Base-by-base conservation (phyloP, 1,140 invertebrate species). In the Achroia grisella region DNA sequence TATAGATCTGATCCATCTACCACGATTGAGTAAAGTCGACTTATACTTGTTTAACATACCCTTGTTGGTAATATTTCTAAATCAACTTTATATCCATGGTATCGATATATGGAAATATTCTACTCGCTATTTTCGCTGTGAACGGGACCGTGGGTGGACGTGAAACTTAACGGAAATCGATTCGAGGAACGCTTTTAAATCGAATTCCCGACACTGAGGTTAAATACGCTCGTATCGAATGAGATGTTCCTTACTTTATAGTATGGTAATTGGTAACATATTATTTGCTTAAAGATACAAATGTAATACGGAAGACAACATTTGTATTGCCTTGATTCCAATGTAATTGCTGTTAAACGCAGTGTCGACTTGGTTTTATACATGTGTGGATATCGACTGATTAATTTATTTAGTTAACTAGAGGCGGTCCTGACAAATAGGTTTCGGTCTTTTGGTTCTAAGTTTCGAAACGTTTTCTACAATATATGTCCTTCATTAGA, bases 141-240 rank as follows among this genome's bases (percentile, higher is more conserved):
- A 66, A 61, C 53, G 45, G 52, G 46, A 50, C 52, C 46, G 65
- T 80, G 65, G 72, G 74, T 76, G 63, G 66, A 75, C 52, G 59
- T 53, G 48, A 64, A 61, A 62, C 61, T 68, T 75, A 59, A 66
- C 61, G 65, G 56, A 71, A 67, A 74, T 71, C 62, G 65, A 72
- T 72, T 74, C 55, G 44, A 51, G 48, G 51, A 60, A 65, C 62
- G 67, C 68, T 52, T 62, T 62, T 45, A 56, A 53, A 51, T 52
- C 55, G 62, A 68, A 61, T 65, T 51, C 61, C 63, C 59, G 63
- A 69, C 65, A 64, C 59, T 14, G 58, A 50, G 71, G 71, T 80
- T 74, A 80, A 71, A 57, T 65, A 55, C 48, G 55, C 50, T 50
- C 49, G 54, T 54, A 64, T 64, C 53, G 63, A 67, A 62, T 75